phyloP scores from a whole-genome alignment of 2,888 invertebrate genomes.

The Lasioglossum figueresi region DNA sequence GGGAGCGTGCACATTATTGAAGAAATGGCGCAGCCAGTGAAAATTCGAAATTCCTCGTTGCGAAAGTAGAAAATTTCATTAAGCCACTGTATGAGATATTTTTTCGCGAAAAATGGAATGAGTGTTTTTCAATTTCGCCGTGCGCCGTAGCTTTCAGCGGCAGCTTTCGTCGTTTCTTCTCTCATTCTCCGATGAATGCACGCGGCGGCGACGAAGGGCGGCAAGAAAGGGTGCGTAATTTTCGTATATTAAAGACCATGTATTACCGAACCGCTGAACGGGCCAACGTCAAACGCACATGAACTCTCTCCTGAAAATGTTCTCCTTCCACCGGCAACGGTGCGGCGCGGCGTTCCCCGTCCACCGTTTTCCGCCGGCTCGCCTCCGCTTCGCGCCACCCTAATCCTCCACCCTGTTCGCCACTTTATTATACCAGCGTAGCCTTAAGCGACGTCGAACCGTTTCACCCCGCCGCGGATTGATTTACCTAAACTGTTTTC shows the following conservation, averaged over 20 bases:
- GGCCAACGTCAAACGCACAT: slow-evolving; percentile 79
- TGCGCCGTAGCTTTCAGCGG: background rate
- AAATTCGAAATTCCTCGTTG: background rate
- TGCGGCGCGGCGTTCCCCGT: background rate
- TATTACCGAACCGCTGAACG: slow-evolving; percentile 73
- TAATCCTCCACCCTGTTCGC: slow-evolving; percentile 56
- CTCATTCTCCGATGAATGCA: background rate
- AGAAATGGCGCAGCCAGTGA: background rate
- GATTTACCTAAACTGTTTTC: slow-evolving; percentile 77
- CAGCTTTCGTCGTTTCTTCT: slow-evolving; percentile 13
- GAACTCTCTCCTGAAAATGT: slow-evolving; percentile 64
- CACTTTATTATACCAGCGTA: slow-evolving; percentile 68
- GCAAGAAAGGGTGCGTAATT: slow-evolving; percentile 66
- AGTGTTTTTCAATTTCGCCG: slow-evolving; percentile 7
- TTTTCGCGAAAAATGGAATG: background rate
- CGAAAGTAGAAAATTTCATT: background rate
- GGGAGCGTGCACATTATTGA: background rate
- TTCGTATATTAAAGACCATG: slow-evolving; percentile 73
- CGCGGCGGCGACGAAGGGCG: background rate
- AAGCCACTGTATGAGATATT: slow-evolving; percentile 1
- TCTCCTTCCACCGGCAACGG: slow-evolving; percentile 21
- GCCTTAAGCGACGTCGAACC: slow-evolving; percentile 66
- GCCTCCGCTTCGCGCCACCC: slow-evolving; percentile 50
- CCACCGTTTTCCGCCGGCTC: slow-evolving; percentile 40
- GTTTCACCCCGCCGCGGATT: slow-evolving; percentile 62